Evolutionary conservation across 2,888 invertebrate genomes (phyloP), one percentile per base, ranked within the genome.

Genomic region (Drosophila fungiperda): DNA sequence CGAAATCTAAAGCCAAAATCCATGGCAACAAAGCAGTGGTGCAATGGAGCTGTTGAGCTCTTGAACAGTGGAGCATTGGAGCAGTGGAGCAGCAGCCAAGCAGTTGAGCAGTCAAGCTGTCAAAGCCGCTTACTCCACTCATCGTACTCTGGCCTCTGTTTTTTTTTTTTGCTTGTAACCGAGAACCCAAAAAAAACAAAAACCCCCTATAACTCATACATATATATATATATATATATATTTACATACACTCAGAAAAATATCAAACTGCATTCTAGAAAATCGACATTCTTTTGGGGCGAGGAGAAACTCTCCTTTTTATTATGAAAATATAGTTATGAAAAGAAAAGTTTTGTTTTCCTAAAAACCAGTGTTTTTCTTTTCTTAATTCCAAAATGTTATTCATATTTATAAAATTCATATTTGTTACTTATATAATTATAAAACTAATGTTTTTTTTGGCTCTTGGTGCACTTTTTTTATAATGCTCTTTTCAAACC

Each of bases 1-100:
- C 79, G 78, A 71, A 86, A 86, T 86, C 76, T 68, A 77, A 88
- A 87, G 75, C 83, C 75, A 70, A 84, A 81, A 74, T 81, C 78
- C 67, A 66, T 52, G 68, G 29, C 49, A 68, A 35, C 35, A 64
- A 69, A 52, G 68, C 61, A 62, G 61, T n/a, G 49, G 49, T 17
- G 26, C 26, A 49, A 1, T 49, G 26, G n/a, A n/a, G 42, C 40
- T n/a, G n/a, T 40, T 23, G 45, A 48, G 65, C 57, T 45, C 32
- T 11, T 17, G 17, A 38, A 40, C 59, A 67, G 38, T 35, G 68
- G 63, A 49, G 58, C 59, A 60, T 50, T 23, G 42, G 42, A 70
- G 29, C 29, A 32, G 54, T 32, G 49, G 42, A 62, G 66, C 40
- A 29, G 29, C 29, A 29, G 29, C 29, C 29, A 29, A 29, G 20